Evolutionary conservation across 2,797 vertebrate genomes (phyloP), one percentile per base, ranked within the genome.

Genomic region (Ceyx erithaca): DNA sequence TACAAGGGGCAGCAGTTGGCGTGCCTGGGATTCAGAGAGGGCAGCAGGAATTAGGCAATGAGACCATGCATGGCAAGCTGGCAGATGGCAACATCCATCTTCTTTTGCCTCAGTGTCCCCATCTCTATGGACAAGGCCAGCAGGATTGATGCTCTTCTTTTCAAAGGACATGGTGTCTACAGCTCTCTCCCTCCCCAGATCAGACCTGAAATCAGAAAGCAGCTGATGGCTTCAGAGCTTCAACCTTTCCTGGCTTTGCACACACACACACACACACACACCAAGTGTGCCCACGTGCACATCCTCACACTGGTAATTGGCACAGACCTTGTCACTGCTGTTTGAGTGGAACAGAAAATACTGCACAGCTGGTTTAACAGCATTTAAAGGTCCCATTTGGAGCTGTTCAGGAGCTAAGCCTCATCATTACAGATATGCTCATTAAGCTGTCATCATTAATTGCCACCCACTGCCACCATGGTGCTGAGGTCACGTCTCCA

Each of bases 391-490:
- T 93, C 69, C 77, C 80, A 30, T 92, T 84, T 92, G 76, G 94
- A 85, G 64, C 7, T 5, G 28, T 55, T 70, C 28, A 61, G 93
- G 89, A 92, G 85, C 91, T 92, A 85, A 92, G 81, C 58, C 62
- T 90, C 93, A 61, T 51, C 10, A 2, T 61, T 43, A 31, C 77
- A 41, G 35, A 80, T 82, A 82, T 22, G 45, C 41, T 90, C 35
- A 11, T 95, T 95, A 96, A 96, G 35, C 95, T 97, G 95, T 71
- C 93, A 85, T 40, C 72, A 43, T 90, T 69, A 86, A 88, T 69
- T 37, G 40, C 28, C 72, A 84, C 82, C 82, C 30, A 31, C 58
- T 61, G 63, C 54, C 61, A 84, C 67, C 43, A 63, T 0, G 1
- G 71, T 52, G 40, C 82, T 1, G 4, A 28, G 82, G 83, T 89